Evolutionary conservation across 2,888 invertebrate species (phyloP), one percentile per base, ranked within the genome.

Genomic region (Malachius bipustulatus): DNA sequence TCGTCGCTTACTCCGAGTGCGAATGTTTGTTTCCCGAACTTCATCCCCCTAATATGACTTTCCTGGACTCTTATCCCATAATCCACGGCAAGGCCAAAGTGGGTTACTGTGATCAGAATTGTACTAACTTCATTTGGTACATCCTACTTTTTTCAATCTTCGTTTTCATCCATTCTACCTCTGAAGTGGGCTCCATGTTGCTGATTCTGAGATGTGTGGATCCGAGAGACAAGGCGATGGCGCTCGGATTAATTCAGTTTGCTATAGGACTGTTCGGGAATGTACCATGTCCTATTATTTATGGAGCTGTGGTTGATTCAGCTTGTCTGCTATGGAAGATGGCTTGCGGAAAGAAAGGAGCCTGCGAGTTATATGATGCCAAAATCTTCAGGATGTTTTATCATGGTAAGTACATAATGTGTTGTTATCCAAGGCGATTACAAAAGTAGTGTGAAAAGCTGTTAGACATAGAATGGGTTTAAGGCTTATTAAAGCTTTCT

Each of bases 271-370:
- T 90, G 47, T 89, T 91, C 64, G 90, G 88, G 48, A 91, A 90
- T 64, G 89, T 91, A 55, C 91, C 90, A 49, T 91, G 91, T 62
- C 89, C 90, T n/a, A 87, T 90, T 49, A 77, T 91, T 48, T 91
- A 91, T 63, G 91, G 90, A 40, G 83, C 85, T 28, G 85, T 90
- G 3, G 83, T 91, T 36, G 91, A 91, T 68, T 87, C 85, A 2
- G 87, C 90, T 3, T 91, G 91, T 59, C 71, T 88, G 16, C 77
- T 88, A 48, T 85, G 90, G 71, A 87, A 88, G 62, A 73, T 72
- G 38, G 75, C 82, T 2, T 88, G 88, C 59, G 82, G 80, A 29
- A 71, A 80, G 52, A 67, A 75, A 48, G 89, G 88, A 39, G 88
- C 85, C 30, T 91, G 91, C 64, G 81, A 81, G 50, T 71, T 84